Evolutionary conservation across 1,140 invertebrate genomes (phyloP), one percentile per base, ranked within the genome.

Genomic region (Papilio helenus): DNA sequence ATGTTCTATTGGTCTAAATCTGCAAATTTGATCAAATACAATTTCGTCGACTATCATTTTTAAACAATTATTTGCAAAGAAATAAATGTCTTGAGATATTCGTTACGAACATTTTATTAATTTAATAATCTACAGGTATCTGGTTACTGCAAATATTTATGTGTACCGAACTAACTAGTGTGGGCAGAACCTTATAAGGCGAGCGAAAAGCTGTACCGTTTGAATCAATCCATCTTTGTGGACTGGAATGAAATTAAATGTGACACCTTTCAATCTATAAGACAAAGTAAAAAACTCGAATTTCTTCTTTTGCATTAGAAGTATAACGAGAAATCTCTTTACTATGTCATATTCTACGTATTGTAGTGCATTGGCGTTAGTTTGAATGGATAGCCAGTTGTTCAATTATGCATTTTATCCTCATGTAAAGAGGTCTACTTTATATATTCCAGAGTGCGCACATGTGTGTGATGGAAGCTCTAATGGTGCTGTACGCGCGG

Each of bases 391-490:
- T 8, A 55, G 20, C 8, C 49, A 51, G 4, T 51, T 55, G n/a
- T 8, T 9, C 51, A 8, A 55, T 55, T 9, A 20, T 20, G n/a
- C 8, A 1, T 18, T 8, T 55, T n/a, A 20, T 20, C 1, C 7
- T 14, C 12, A 26, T 61, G 58, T 61, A 3, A 26, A 12, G 2
- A 61, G 14, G 12, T 29, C 14, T 16, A 14, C 14, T 34, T 29
- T 68, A 1, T 61, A 42, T 20, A 81, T 95, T 93, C 49, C 88
- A 99, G 99, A 97, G 96, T 92, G 98, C 98, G 84, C 99, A 99
- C 95, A 97, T 99, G 96, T 97, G 98, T 92, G 97, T 99, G 94
- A 99, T 99, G 95, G 99, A 99, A 95, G 98, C 98, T 84, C 96
- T 99, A 91, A 99, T 99, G 99, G 96, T 96, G 86, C 96, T 99